A percentile compares a stretch with the other conserved stretches of the same genome.
phyloP scores from a whole-genome alignment of 2,888 invertebrate genomes.

The Nomada ferruginata region DNA sequence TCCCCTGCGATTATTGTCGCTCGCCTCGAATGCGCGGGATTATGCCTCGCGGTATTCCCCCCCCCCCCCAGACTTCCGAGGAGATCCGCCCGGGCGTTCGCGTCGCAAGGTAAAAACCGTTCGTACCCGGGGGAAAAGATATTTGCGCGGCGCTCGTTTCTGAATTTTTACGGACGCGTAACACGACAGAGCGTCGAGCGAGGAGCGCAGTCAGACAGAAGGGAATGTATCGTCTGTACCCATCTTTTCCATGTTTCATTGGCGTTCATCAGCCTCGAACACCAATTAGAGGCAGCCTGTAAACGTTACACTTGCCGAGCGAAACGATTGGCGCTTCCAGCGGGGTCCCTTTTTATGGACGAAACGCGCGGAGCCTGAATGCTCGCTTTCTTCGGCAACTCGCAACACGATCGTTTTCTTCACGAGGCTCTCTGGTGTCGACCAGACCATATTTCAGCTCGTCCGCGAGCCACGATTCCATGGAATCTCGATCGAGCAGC shows the following conservation, averaged over 20 bases:
- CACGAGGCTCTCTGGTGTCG: constrained; percentile 61
- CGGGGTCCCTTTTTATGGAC: constrained; percentile 70
- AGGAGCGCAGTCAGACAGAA: neutral
- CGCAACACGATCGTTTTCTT: constrained; percentile 72
- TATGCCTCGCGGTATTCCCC: too few species aligned
- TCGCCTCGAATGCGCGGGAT: neutral
- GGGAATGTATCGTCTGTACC: constrained; percentile 49
- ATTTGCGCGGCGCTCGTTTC: too few species aligned
- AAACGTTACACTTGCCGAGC: constrained; percentile 74
- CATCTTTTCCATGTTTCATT: constrained; percentile 68
- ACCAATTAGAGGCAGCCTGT: constrained; percentile 76
- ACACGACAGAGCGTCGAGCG: neutral
- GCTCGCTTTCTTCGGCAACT: constrained; percentile 71
- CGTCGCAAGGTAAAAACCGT: too few species aligned
- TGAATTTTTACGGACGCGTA: neutral
- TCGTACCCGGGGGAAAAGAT: neutral
- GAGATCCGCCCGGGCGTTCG: too few species aligned
- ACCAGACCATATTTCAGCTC: constrained; percentile 66
- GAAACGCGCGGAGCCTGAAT: constrained; percentile 68
- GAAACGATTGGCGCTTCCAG: constrained; percentile 73
- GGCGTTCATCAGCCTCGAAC: constrained; percentile 74
- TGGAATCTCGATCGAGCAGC: constrained; percentile 44
- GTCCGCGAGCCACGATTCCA: constrained; percentile 55
- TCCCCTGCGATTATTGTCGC: constrained; percentile 5
- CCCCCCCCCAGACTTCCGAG: too few species aligned